Percentiles rank a stretch among this genome's conserved stretches.
phyloP scores from a whole-genome alignment of 2,888 invertebrate species.

The Trilocha varians region DNA sequence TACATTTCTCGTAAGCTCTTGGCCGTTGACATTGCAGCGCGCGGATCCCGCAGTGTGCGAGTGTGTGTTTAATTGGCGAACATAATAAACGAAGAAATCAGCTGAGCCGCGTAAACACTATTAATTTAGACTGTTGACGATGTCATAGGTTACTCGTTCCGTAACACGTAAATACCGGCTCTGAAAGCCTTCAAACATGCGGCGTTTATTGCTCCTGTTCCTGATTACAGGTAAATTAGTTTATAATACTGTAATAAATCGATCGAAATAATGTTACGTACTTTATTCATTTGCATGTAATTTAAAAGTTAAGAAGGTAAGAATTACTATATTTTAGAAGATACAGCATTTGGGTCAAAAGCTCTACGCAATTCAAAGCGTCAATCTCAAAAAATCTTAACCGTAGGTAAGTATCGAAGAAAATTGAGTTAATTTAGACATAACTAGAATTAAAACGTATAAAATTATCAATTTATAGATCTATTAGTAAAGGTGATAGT shows the following conservation, averaged over 20 bases:
- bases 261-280: neutral
- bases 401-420: no score
- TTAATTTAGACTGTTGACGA: constrained; percentile 43
- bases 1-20: constrained; percentile 61
- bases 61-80: constrained; percentile 69
- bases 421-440: no score
- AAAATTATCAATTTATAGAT: no score
- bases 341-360: no score
- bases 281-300: no score
- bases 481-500: no score
- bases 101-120: constrained; percentile 69
- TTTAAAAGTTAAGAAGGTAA: no score
- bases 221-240: constrained; percentile 53
- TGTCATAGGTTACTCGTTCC: constrained; percentile 40
- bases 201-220: constrained; percentile 51
- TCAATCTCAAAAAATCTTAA: no score
- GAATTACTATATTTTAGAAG: no score
- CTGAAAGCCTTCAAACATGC: constrained; percentile 45
- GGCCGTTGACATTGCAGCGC: constrained; percentile 71
- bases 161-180: constrained; percentile 29
- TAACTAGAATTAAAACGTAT: no score
- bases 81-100: constrained; percentile 50
- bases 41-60: constrained; percentile 70
- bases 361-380: no score
- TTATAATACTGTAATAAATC: neutral